Percentiles rank a stretch among this genome's conserved stretches.
Conservation (phyloP, 2,113 vertebrate species). For the Silurus glanis region DNA sequence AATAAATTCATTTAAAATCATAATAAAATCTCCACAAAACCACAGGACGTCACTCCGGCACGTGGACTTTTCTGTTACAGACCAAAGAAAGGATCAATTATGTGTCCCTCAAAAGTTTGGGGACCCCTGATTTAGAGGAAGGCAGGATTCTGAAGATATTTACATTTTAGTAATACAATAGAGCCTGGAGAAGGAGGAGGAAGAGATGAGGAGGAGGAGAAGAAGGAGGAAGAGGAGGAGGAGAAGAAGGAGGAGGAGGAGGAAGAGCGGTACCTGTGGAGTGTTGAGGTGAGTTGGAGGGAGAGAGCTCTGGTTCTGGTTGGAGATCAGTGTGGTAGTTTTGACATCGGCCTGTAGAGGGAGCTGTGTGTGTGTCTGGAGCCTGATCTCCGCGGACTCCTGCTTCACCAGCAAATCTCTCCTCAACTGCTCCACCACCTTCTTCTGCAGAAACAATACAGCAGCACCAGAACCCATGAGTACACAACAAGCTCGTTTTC, state of each 20-base stretch:
- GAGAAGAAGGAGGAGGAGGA: neutral
- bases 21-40: too few relatives aligned
- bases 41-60: too few relatives aligned
- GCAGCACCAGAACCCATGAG: conserved; percentile 6
- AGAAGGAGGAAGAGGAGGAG: too few relatives aligned
- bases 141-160: too few relatives aligned
- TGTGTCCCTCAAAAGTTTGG: too few relatives aligned
- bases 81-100: too few relatives aligned
- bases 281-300: conserved; percentile 51
- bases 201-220: too few relatives aligned
- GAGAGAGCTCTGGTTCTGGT: conserved; percentile 52
- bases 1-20: neutral
- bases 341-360: conserved; percentile 52
- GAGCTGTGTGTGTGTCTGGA: conserved; percentile 46
- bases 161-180: neutral
- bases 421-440: conserved; percentile 63
- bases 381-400: conserved; percentile 55
- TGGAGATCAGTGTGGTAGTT: conserved; percentile 47
- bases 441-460: conserved; percentile 53
- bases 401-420: conserved; percentile 63
- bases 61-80: too few relatives aligned
- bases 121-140: too few relatives aligned
- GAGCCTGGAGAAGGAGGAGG: too few relatives aligned
- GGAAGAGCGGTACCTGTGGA: conserved; percentile 49
- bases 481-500: conserved; percentile 3